Evolutionary conservation across 37 sponge, comb jelly and placozoan species (phyloP).

Genomic region (Geodia barretti): DNA sequence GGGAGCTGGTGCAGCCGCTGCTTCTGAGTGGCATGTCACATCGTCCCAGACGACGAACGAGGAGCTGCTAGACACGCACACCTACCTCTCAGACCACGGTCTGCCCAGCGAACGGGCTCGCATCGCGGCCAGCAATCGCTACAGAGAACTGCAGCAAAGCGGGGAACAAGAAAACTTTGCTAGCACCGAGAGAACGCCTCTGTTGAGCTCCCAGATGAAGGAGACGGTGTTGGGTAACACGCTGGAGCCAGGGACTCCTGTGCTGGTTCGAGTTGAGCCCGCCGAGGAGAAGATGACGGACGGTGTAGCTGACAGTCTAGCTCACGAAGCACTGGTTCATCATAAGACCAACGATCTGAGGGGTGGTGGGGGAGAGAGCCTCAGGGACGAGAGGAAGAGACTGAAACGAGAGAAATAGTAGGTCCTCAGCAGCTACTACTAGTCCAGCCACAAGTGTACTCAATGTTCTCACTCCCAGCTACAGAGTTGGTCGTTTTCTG

Average conservation of each 20-base stretch:
- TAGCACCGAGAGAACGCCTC: background rate
- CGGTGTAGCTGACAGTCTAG: too few relatives aligned
- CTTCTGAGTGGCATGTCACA: too few relatives aligned
- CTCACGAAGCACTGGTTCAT: too few relatives aligned
- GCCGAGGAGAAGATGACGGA: too few relatives aligned
- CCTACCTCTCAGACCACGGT: slow-evolving; percentile 6
- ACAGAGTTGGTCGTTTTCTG: background rate
- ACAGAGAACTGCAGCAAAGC: background rate
- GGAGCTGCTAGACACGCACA: background rate
- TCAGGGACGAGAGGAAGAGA: background rate
- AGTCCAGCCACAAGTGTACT: background rate
- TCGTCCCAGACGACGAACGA: too few relatives aligned
- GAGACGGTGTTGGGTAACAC: background rate
- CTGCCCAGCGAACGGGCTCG: slow-evolving; percentile 35
- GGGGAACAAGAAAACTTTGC: background rate
- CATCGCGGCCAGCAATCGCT: slow-evolving; percentile 9
- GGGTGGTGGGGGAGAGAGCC: background rate
- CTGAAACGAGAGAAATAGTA: background rate
- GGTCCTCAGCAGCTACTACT: background rate
- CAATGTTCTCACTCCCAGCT: background rate
- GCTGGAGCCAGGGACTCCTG: too few relatives aligned
- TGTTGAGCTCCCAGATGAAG: background rate
- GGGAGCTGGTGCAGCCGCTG: too few relatives aligned
- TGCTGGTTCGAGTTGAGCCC: too few relatives aligned
- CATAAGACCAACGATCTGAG: too few relatives aligned